phyloP scores from a whole-genome alignment of 2,113 vertebrate genomes.

The Phaetusa simplex region DNA sequence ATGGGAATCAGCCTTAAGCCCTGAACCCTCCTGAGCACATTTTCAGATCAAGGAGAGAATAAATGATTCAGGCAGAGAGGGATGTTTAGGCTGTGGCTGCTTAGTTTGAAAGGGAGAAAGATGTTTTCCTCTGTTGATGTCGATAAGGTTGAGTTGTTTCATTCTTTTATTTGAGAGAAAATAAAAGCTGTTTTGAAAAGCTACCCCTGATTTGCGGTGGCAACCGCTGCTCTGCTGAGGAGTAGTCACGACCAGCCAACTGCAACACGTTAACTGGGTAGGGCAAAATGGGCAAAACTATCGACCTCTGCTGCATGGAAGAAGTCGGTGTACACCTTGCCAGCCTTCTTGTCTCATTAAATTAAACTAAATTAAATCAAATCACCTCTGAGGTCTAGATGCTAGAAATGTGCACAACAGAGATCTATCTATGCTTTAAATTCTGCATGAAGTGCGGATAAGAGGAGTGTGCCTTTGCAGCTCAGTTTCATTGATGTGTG shows the following conservation, averaged over 20 bases:
- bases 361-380: constrained; percentile 24
- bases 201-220: neutral
- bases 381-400: neutral
- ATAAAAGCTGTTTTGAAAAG: neutral
- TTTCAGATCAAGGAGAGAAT: neutral
- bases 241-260: neutral
- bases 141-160: neutral
- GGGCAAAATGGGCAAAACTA: neutral
- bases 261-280: neutral
- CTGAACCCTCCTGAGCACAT: neutral
- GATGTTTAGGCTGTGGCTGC: neutral
- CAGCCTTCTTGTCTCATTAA: constrained; percentile 5
- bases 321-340: neutral
- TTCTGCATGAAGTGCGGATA: neutral
- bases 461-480: constrained; percentile 7
- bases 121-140: neutral
- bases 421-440: neutral
- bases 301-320: neutral
- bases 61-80: neutral
- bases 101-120: neutral
- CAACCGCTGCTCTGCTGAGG: neutral
- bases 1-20: neutral
- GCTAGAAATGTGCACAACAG: neutral
- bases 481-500: constrained; percentile 17
- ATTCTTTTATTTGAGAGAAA: neutral